Base-by-base conservation (phyloP, 37 sponge, comb jelly and placozoan genomes). In the Chondrosia reniformis region DNA sequence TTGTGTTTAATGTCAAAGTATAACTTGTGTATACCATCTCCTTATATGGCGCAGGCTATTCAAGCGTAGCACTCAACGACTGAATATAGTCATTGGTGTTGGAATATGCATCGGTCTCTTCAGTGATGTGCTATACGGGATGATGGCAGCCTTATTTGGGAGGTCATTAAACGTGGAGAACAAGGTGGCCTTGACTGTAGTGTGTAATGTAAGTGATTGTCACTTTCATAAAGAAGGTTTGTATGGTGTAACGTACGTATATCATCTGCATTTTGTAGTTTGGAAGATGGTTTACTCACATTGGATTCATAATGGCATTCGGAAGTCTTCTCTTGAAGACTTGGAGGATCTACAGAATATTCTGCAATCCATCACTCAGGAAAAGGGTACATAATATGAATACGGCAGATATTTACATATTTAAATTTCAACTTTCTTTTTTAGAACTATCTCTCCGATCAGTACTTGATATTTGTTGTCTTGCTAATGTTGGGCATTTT, bases 401-500 rank as follows among this genome's bases (percentile, higher is more conserved):
- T 49, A 49, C 52, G 15, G 10, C 52, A 49, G 15, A 15, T 10
- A 49, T 49, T 49, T 15, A 49, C 52, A 19, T 19, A 49, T 49
- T 10, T 15, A 19, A 10, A 10, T 49, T 49, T 49, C 52, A 49
- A 49, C 10, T 15, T 19, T 49, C 52, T 15, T 40, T 37, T 25
- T 69, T 40, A 69, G 72, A 69, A 69, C 39, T 69, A 69, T 44
- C 72, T 69, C 22, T 41, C 8, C 15, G 72, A 69, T 44, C 39
- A 40, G 72, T 69, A 39, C 43, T 44, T 69, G 44, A 38, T 69
- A 10, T 44, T 69, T 2, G 72, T 17, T 34, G 72, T 69, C 22
- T 9, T 36, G 36, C 44, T 24, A 21, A 69, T 69, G 43, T 2
- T 69, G 4, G 6, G 7, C 22, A 17, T 69, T 69, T 41, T 40